Base-by-base conservation (phyloP, 2,113 vertebrate species). In the Nothobranchius furzeri region DNA sequence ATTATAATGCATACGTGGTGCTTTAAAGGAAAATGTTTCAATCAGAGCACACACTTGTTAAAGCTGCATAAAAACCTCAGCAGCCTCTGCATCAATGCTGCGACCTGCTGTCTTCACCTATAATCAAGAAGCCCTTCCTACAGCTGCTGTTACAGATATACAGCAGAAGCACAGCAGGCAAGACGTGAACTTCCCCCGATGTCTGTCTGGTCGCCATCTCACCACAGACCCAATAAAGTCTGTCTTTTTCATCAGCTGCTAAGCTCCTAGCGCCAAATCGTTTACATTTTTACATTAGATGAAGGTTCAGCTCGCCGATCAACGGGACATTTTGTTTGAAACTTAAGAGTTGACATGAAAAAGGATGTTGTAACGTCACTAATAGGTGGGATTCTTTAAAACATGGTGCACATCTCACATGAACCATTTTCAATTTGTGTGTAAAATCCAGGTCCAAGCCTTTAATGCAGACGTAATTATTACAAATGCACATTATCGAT, bases 401-500 rank as follows among this genome's bases (percentile, higher is more conserved):
- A 37, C 6, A 11, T 24, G 48, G 25, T n/a, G 25, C 12, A 20
- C 2, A 1, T 4, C 3, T 17, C 12, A 20, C 20, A 20, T 20
- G 20, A 20, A 20, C 20, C 20, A 20, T 20, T 20, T 20, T 12
- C 12, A 30, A 13, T 65, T 45, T 47, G n/a, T 48, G 45, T 14
- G 9, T 45, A 49, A 54, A 66, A 47, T 49, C 8, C 53, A 37
- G 15, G 4, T 45, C 12, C n/a, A 17, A 67, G 45, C 36, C n/a
- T 36, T 13, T 4, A 24, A 36, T 73, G 42, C 45, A 10, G 24
- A 56, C 59, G 46, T 74, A 68, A 81, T 85, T 64, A 68, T 20
- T 45, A 58, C 50, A 69, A 84, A 76, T 75, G 49, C 52, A 63
- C 40, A 70, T 40, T 76, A 89, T 83, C 79, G 79, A 87, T 83